A percentile compares a stretch with the other conserved stretches of the same genome.
Conservation (phyloP, 2,113 vertebrate species). For the Carollia perspicillata region DNA sequence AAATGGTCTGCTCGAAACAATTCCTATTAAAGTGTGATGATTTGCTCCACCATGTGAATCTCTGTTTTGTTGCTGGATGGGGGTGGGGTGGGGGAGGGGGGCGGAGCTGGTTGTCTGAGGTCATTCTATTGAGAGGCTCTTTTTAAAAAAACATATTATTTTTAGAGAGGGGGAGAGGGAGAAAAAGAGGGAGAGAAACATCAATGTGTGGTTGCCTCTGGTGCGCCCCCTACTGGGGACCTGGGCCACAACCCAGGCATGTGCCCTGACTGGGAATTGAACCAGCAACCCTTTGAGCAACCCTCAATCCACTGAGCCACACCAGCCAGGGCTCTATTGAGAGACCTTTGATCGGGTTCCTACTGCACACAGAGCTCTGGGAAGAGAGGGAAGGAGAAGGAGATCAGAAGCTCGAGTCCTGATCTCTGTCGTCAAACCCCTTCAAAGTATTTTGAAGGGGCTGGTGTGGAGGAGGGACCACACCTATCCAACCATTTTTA, state of each 20-base stretch:
- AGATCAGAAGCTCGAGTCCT: not conserved
- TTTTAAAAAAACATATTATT: too few relatives aligned
- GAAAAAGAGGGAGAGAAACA: too few relatives aligned
- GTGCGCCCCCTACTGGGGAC: too few relatives aligned
- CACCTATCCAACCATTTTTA: not conserved
- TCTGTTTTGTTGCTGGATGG: not conserved
- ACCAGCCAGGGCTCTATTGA: too few relatives aligned
- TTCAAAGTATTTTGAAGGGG: not conserved
- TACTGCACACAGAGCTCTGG: not conserved
- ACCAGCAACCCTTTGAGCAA: too few relatives aligned
- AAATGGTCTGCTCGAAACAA: slow-evolving; percentile 34
- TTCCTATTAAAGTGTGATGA: slow-evolving; percentile 42
- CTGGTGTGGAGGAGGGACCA: not conserved
- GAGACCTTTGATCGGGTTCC: not conserved
- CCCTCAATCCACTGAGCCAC: too few relatives aligned
- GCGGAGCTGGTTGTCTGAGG: not conserved
- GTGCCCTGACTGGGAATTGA: too few relatives aligned
- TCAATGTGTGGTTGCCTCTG: too few relatives aligned
- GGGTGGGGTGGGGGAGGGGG: accelerated
- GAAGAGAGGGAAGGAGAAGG: not conserved
- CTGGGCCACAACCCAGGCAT: too few relatives aligned
- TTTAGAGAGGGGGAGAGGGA: too few relatives aligned
- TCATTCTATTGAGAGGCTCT: not conserved
- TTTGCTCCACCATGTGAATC: not conserved
- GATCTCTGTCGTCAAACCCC: not conserved